phyloP scores from a whole-genome alignment of 2,113 vertebrate genomes.

The Boulengeromyrus knoepffleri region DNA sequence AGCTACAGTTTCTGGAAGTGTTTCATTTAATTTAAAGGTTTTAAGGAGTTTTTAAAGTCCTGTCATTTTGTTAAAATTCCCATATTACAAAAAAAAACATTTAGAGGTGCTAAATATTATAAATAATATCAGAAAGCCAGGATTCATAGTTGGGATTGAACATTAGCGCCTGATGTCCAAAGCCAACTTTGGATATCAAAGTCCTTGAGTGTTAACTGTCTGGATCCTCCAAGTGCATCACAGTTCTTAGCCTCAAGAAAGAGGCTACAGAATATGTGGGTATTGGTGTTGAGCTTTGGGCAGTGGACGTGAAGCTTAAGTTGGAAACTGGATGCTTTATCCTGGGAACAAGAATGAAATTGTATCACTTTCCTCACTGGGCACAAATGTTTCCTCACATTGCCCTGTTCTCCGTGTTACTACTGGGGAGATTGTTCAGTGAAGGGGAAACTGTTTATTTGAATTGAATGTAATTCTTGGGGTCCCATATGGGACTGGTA shows the following conservation, averaged over 20 bases:
- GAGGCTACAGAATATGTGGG: background rate
- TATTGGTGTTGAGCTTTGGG: background rate
- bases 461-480: slow-evolving; percentile 40
- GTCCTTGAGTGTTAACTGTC: background rate
- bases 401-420: slow-evolving; percentile 20
- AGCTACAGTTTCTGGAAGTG: background rate
- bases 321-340: slow-evolving; percentile 26
- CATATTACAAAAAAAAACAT: background rate
- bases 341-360: slow-evolving; percentile 27
- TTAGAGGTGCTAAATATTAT: background rate
- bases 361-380: slow-evolving; percentile 33
- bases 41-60: background rate
- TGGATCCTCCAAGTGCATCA: background rate
- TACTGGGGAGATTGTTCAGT: slow-evolving; percentile 23
- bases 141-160: background rate
- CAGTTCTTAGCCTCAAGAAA: background rate
- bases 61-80: background rate
- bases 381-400: slow-evolving; percentile 41
- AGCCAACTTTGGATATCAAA: background rate
- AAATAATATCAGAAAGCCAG: background rate
- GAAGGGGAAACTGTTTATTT: slow-evolving; percentile 39
- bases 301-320: slow-evolving; percentile 21
- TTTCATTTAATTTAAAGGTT: background rate
- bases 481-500: slow-evolving; percentile 43
- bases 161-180: background rate